phyloP scores from a whole-genome alignment of 2,888 invertebrate species.

The Spilarctia lutea region DNA sequence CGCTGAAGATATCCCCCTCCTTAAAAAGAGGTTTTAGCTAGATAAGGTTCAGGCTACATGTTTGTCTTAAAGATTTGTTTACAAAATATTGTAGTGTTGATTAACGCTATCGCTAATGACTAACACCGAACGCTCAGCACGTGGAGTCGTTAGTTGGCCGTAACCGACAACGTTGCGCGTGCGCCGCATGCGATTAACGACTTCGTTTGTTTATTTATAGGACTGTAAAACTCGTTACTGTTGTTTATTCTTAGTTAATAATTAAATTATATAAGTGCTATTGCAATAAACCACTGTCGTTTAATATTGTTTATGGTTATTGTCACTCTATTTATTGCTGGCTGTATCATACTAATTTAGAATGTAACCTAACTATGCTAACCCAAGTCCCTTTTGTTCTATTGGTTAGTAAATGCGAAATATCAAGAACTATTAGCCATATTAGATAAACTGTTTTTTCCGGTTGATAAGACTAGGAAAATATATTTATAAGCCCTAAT shows the following conservation, averaged over 20 bases:
- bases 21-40: no score
- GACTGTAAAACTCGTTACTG: slow-evolving; percentile 14
- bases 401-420: background rate
- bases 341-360: no score
- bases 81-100: background rate
- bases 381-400: background rate
- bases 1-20: no score
- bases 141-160: slow-evolving; percentile 34
- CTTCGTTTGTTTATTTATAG: slow-evolving; percentile 38
- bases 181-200: slow-evolving; percentile 44
- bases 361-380: no score
- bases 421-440: background rate
- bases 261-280: background rate
- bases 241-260: slow-evolving; percentile 2
- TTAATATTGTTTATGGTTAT: background rate
- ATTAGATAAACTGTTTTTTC: background rate
- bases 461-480: background rate
- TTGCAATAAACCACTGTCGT: background rate
- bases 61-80: no score
- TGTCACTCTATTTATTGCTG: background rate
- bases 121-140: slow-evolving; percentile 34
- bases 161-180: slow-evolving; percentile 34
- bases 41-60: no score
- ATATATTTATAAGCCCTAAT: background rate
- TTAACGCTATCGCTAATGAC: slow-evolving; percentile 5